phyloP scores from a whole-genome alignment of 1,140 invertebrate species.

The Brachionus koreanus region DNA sequence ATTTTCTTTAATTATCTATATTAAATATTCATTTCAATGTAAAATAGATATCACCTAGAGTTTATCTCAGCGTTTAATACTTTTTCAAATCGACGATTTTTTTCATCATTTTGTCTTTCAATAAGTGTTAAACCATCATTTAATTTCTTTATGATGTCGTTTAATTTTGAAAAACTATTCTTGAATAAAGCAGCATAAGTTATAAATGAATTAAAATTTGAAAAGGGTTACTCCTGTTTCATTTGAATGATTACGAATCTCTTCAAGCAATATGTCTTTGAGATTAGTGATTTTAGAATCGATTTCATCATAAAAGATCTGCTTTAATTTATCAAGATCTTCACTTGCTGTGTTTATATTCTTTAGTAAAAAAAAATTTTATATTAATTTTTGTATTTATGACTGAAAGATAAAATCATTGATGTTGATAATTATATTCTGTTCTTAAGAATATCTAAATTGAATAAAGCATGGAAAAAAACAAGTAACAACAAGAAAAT shows the following conservation, averaged over 20 bases:
- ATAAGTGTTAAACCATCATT: conserved; percentile 55
- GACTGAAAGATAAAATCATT: too few species aligned
- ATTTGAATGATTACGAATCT: not conserved
- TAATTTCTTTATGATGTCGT: conserved; percentile 53
- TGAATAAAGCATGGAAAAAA: too few species aligned
- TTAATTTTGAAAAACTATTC: conserved; percentile 47
- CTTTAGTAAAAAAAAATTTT: not conserved
- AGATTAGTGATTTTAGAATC: not conserved
- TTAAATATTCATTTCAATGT: too few species aligned
- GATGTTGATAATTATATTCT: too few species aligned
- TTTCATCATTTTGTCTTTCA: conserved; percentile 53
- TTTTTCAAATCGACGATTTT: conserved; percentile 54
- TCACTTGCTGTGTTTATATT: not conserved
- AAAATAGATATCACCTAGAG: conserved; percentile 49
- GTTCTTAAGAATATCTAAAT: too few species aligned
- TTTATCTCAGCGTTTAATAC: conserved; percentile 57
- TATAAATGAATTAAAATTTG: not conserved
- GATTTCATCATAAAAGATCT: not conserved
- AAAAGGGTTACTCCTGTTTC: not conserved
- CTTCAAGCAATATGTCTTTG: not conserved
- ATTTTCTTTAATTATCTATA: conserved; percentile 19
- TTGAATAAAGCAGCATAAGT: not conserved
- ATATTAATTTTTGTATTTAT: too few species aligned
- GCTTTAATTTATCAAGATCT: not conserved
- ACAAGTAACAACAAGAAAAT: too few species aligned